Base-by-base conservation (phyloP, 1,140 invertebrate genomes). In the Drosophila nigromelanica region DNA sequence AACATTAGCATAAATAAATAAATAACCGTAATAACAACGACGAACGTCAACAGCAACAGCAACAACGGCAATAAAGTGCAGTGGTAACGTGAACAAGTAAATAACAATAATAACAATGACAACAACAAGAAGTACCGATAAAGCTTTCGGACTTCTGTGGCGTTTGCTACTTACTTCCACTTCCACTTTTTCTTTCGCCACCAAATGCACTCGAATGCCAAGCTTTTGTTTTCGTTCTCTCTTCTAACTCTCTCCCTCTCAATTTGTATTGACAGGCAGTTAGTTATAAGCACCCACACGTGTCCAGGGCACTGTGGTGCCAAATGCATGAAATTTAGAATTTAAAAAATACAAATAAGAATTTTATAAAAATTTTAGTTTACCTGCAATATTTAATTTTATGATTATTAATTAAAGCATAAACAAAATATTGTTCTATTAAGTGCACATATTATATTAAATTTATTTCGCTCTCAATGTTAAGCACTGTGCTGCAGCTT, bases 1-100 rank as follows among this genome's bases (percentile, higher is more conserved):
- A 70, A 73, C 78, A 87, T 87, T 89, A 87, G 76, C 83, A 87
- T 87, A 87, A 87, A 87, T 87, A 86, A 86, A 86, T 86, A 87
- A 89, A 87, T 89, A 87, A 87, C 83, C 63, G 76, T 89, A 79
- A 75, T 68, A 63, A 42, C 58, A 76, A 60, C 68, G 37, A 59
- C 70, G 33, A 35, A 7, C 33, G 33, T 8, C 33, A 35, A 35
- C 33, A 35, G 33, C 33, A 75, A 50, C 62, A 24, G 18, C 33
- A 70, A 37, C 37, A 40, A 27, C 69, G 71, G 33, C 54, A 52
- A 62, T 35, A 70, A 63, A 75, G 55, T 70, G 68, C 63, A 78
- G 42, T 69, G 56, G 60, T 64, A 72, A 71, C 62, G 66, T 42
- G 52, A 72, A 77, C 69, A 48, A 69, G 69, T 69, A 77, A 87